Base-by-base conservation (phyloP, 30 jellyfish, hydroid and myxozoan species). In the Turritopsis dohrnii region DNA sequence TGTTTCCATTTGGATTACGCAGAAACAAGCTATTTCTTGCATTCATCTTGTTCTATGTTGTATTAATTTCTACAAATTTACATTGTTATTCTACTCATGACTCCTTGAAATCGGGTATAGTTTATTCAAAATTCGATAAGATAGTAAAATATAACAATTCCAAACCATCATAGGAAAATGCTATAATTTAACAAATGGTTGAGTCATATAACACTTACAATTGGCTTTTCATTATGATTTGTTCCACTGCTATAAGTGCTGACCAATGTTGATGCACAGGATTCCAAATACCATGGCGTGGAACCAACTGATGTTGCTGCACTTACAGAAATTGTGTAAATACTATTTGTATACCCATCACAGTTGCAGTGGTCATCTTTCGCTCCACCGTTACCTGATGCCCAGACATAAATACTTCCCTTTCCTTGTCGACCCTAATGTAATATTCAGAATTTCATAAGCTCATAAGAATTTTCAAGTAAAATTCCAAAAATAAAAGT, bases 351-450 rank as follows among this genome's bases (percentile, higher is more conserved):
- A 88, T 94, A 94, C 13, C 99, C 99, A 84, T 94, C 99, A 66
- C 99, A 94, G 83, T 94, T 94, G 75, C 99, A 94, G 80, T 89
- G 86, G 83, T 94, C 98, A 71, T 53, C 66, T 21, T 86, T 18
- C 17, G 65, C 69, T 29, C 99, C 99, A 25, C 99, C 99, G 82
- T 94, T 94, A 16, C 99, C 99, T n/a, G 99, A 94, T 18, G 99
- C 99, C 97, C 97, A 94, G 18, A 94, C 96, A 72, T 89, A 86
- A 25, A 94, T 89, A 85, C 92, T 94, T 75, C 99, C 99, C 73
- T 87, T 89, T 28, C 99, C 99, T 66, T 84, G 79, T 69, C 99
- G 92, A 22, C 99, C 99, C 97, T 94, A 79, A 13, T 21, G 31
- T 3, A 41, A 41, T 41, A 5, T 41, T 41, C 5, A 3, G 60